Evolutionary conservation across 2,888 invertebrate genomes (phyloP), one percentile per base, ranked within the genome.

Genomic region (Drosophila nr. fundita): DNA sequence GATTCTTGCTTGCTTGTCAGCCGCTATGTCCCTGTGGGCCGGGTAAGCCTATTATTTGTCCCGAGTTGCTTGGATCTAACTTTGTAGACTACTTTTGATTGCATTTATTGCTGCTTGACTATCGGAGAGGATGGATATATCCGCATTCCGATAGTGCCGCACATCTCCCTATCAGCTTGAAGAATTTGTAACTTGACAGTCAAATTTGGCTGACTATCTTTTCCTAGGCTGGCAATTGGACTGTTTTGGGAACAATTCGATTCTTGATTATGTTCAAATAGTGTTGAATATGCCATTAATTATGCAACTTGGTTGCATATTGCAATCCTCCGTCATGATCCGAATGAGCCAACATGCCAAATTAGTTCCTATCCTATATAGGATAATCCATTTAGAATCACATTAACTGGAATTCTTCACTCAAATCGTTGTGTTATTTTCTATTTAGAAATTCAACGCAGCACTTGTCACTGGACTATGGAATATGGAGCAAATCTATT

Each of bases 401-500:
- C 13, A 21, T 45, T 1, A 2, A 15, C 3, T 21, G 4, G 13
- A 24, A 15, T 15, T 27, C 1, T 11, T 10, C 5, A 27, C 4
- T 15, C 2, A 27, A 49, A 27, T 29, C 0, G 27, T 29, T 18
- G 7, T 11, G 5, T 18, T 18, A 10, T 49, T 18, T 27, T 49
- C 10, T 10, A 49, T 18, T 45, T 45, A 4, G 13, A 21, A 24
- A 45, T 45, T 45, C 2, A 4, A 8, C 4, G 45, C 45, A 15
- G 15, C 45, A 24, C 24, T 45, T 45, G 24, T 24, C 45, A 45
- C 27, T 50, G 27, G 11, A 15, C 36, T 54, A 32, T 32, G 27
- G 18, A n/a, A 54, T 13, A 11, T 54, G 54, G 54, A 38, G 54
- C 54, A 45, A 34, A 30, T 42, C 42, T 42, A 21, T 42, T 21